These are phyloP conservation scores for western clawed frog (Xenopus tropicalis) DNA, from an alignment of 2,113 vertebrate species.

Conservation along the genomic window DNA sequence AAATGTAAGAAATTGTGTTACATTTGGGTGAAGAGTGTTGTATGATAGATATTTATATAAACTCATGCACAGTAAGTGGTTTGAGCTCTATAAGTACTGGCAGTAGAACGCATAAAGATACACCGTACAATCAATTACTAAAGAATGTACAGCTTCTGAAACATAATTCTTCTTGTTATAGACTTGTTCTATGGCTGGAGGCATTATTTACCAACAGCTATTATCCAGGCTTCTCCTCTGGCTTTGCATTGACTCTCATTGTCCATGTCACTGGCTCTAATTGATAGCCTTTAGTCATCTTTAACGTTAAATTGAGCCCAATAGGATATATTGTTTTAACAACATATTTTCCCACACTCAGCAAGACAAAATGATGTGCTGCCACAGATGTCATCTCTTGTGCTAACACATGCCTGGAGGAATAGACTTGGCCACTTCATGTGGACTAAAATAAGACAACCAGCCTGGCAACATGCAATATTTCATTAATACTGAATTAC, in stretches of 20 bases:
- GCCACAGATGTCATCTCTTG: not conserved
- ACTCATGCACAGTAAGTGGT: slow-evolving; percentile 1
- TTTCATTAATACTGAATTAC: too few relatives aligned
- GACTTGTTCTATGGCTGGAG: slow-evolving; percentile 20
- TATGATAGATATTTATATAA: not conserved
- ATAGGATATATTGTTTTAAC: slow-evolving; percentile 37
- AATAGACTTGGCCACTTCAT: not conserved
- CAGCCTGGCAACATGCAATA: too few relatives aligned
- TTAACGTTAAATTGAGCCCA: slow-evolving; percentile 15
- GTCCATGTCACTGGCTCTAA: slow-evolving; percentile 37
- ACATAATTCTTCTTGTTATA: slow-evolving; percentile 19
- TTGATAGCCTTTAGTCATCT: slow-evolving; percentile 41
- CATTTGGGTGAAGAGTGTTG: not conserved
- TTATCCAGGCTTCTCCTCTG: slow-evolving; percentile 5
- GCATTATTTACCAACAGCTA: slow-evolving; percentile 13
- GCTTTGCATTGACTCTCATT: slow-evolving; percentile 27
- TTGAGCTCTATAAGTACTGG: not conserved
- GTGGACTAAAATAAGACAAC: not conserved
- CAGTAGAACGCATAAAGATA: slow-evolving; percentile 13
- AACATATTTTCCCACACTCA: slow-evolving; percentile 29
- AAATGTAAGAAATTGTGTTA: not conserved
- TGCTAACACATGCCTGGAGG: not conserved
- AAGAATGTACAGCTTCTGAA: not conserved
- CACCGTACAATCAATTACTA: slow-evolving; percentile 25
- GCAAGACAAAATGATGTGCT: not conserved